A percentile compares a stretch with the other conserved stretches of the same genome.
These are phyloP conservation scores for Alitta virens DNA, from an alignment of 2,888 invertebrate species.

Conservation along the genomic window DNA sequence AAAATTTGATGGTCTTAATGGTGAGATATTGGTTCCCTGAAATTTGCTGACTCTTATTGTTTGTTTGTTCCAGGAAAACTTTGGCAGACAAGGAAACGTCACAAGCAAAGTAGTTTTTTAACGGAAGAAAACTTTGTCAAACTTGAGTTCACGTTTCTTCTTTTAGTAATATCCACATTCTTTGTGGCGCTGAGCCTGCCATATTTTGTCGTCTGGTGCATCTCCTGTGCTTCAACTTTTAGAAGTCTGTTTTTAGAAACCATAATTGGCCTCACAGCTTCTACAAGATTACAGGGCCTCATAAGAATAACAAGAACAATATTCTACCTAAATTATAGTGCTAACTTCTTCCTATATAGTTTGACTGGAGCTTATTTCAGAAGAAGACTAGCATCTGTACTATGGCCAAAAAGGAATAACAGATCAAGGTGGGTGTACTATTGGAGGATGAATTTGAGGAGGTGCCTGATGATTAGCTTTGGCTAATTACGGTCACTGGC, in stretches of 20 bases:
- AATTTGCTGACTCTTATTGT: too few relatives aligned
- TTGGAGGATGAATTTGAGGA: too few relatives aligned
- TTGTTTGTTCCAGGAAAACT: too few relatives aligned
- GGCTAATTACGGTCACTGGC: too few relatives aligned
- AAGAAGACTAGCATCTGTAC: conserved; percentile 9
- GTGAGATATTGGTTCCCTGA: too few relatives aligned
- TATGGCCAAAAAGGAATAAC: neutral
- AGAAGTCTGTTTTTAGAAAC: conserved; percentile 7
- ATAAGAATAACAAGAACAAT: conserved; percentile 40
- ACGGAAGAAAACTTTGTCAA: conserved; percentile 45
- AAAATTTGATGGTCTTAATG: too few relatives aligned
- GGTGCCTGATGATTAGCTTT: too few relatives aligned
- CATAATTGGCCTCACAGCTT: neutral
- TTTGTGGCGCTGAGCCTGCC: conserved; percentile 47
- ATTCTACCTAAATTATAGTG: conserved; percentile 49
- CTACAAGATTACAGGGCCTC: conserved; percentile 5
- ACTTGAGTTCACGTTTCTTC: conserved; percentile 48
- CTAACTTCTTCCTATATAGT: conserved; percentile 51
- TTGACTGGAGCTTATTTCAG: conserved; percentile 49
- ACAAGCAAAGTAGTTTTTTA: conserved; percentile 19
- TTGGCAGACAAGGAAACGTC: conserved; percentile 4
- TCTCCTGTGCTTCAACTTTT: conserved; percentile 16
- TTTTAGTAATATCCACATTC: conserved; percentile 47
- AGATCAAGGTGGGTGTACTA: too few relatives aligned
- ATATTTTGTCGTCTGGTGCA: conserved; percentile 46